phyloP scores from a whole-genome alignment of 2,113 vertebrate genomes.

The Chunga burmeisteri region DNA sequence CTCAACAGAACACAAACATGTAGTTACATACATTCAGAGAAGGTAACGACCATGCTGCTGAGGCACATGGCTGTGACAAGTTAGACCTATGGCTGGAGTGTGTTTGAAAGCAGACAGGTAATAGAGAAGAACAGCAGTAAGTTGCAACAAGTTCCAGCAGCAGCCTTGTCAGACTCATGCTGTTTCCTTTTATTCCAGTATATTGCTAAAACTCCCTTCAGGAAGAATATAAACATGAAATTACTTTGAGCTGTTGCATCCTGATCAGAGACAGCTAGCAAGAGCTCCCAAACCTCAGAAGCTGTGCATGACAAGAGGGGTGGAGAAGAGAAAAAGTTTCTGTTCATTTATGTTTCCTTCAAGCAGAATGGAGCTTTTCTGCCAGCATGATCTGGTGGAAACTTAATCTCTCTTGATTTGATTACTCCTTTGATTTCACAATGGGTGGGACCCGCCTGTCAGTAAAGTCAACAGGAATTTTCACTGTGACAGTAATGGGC shows the following conservation, averaged over 20 bases:
- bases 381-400: not conserved
- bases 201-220: not conserved
- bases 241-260: not conserved
- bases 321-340: not conserved
- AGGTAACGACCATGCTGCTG: not conserved
- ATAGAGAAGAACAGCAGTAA: not conserved
- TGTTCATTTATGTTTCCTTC: not conserved
- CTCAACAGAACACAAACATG: not conserved
- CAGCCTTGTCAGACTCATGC: not conserved
- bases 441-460: not conserved
- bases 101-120: not conserved
- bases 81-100: not conserved
- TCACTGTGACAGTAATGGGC: not conserved
- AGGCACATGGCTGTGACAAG: not conserved
- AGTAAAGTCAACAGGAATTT: not conserved
- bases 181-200: not conserved
- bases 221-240: not conserved
- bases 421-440: not conserved
- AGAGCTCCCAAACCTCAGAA: not conserved
- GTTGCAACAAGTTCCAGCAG: not conserved
- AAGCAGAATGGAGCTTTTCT: not conserved
- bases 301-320: not conserved
- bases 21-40: not conserved
- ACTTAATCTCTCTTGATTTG: not conserved
- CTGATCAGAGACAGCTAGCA: not conserved